Evolutionary conservation across 2,113 vertebrate species (phyloP).

Genomic region (Galemys pyrenaicus): DNA sequence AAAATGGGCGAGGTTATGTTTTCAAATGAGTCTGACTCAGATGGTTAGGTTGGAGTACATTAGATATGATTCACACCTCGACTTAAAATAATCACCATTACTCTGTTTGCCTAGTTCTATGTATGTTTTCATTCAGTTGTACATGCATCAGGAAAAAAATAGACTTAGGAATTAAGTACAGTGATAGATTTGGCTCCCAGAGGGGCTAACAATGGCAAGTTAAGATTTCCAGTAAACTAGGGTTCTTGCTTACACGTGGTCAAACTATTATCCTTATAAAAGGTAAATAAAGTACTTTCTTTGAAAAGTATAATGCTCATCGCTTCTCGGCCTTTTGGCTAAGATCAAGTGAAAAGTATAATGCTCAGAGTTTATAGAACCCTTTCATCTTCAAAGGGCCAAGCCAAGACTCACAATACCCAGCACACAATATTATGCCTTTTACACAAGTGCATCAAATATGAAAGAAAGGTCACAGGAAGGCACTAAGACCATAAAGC

Average conservation of each 20-base stretch:
- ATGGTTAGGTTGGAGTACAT: slow-evolving; percentile 51
- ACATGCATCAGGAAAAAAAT: background rate
- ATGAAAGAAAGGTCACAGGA: slow-evolving; percentile 58
- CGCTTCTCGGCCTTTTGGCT: too few relatives aligned
- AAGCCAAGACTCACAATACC: slow-evolving; percentile 55
- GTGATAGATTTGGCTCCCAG: slow-evolving; percentile 24
- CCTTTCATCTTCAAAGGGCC: slow-evolving; percentile 70
- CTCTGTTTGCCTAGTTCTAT: slow-evolving; percentile 32
- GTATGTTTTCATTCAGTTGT: slow-evolving; percentile 44
- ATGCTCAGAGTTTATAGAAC: slow-evolving; percentile 41
- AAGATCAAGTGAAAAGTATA: slow-evolving; percentile 46
- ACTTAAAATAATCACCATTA: slow-evolving; percentile 51
- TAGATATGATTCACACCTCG: slow-evolving; percentile 26
- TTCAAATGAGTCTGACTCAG: slow-evolving; percentile 67
- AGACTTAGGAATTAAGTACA: background rate
- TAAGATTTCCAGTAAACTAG: slow-evolving; percentile 44
- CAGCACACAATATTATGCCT: slow-evolving; percentile 26
- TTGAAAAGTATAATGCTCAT: slow-evolving; percentile 40
- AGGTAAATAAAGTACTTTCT: slow-evolving; percentile 67
- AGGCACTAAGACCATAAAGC: slow-evolving; percentile 44
- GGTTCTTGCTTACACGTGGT: slow-evolving; percentile 24
- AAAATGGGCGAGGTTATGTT: slow-evolving; percentile 62
- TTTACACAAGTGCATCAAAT: slow-evolving; percentile 44
- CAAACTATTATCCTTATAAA: slow-evolving; percentile 54
- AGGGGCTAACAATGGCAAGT: slow-evolving; percentile 31